Evolutionary conservation across 2,113 vertebrate species (phyloP).

Genomic region (Syngnathus floridae): DNA sequence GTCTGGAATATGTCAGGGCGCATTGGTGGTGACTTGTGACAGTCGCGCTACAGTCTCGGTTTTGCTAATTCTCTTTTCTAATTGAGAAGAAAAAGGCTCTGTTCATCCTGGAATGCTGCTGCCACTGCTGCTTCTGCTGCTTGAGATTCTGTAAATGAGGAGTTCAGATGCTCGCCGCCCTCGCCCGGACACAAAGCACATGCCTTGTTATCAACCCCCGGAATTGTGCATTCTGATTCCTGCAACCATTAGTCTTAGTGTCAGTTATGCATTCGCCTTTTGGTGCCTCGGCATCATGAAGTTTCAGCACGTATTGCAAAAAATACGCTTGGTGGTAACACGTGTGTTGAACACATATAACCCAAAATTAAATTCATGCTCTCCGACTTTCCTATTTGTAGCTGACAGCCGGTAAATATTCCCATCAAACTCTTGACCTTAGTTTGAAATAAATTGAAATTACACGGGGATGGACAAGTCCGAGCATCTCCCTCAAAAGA

Average conservation of each 20-base stretch:
- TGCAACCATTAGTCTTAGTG: slow-evolving; percentile 62
- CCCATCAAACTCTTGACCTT: slow-evolving; percentile 7
- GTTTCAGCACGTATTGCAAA: slow-evolving; percentile 48
- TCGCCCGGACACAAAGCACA: slow-evolving; percentile 55
- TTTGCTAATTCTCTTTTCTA: slow-evolving; percentile 51
- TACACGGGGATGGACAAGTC: slow-evolving; percentile 29
- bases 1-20: slow-evolving; percentile 4
- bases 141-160: slow-evolving; percentile 61
- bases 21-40: slow-evolving; percentile 14
- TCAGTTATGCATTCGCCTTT: slow-evolving; percentile 54
- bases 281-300: slow-evolving; percentile 47
- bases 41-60: slow-evolving; percentile 26
- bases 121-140: slow-evolving; percentile 51
- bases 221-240: slow-evolving; percentile 56
- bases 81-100: slow-evolving; percentile 63
- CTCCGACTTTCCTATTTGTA: slow-evolving; percentile 8
- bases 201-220: slow-evolving; percentile 66
- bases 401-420: slow-evolving; percentile 35
- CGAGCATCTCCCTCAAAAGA: neutral
- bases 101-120: slow-evolving; percentile 57
- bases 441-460: slow-evolving; percentile 46
- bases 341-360: slow-evolving; percentile 35
- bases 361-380: slow-evolving; percentile 35
- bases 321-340: slow-evolving; percentile 49
- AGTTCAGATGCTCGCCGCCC: slow-evolving; percentile 58